Evolutionary conservation across 2,113 vertebrate genomes (phyloP).

Genomic region (Porphyrio hochstetteri): DNA sequence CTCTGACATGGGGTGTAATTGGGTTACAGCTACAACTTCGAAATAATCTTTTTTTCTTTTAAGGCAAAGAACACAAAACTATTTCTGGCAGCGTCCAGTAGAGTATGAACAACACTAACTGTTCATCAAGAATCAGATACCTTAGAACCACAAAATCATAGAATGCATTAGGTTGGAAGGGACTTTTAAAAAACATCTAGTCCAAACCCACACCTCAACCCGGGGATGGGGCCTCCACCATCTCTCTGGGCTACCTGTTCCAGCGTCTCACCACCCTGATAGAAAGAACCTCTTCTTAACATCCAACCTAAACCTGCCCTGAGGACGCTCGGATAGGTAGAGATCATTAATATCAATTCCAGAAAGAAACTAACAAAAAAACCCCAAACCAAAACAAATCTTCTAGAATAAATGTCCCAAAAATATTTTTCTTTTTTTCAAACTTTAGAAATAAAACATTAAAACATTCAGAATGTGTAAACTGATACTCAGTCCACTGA

Average conservation of each 20-base stretch:
- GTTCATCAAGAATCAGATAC: neutral
- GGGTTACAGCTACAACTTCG: neutral
- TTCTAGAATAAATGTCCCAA: neutral
- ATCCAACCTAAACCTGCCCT: neutral
- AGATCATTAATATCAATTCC: neutral
- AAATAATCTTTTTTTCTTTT: neutral
- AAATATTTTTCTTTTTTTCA: neutral
- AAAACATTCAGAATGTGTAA: neutral
- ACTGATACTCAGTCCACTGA: neutral
- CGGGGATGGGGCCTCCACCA: no score
- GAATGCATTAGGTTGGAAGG: no score
- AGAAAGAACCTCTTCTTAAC: no score
- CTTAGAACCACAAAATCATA: neutral
- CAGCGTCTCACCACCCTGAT: no score
- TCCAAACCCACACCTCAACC: no score
- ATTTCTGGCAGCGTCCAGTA: neutral
- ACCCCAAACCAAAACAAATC: neutral
- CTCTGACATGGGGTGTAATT: constrained; percentile 10
- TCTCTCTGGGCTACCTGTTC: no score
- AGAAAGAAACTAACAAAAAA: neutral
- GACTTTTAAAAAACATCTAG: no score
- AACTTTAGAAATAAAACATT: neutral
- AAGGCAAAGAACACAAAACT: neutral
- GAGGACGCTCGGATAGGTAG: neutral
- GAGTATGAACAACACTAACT: neutral